A percentile compares a stretch with the other conserved stretches of the same genome.
Evolutionary conservation across 2,113 vertebrate genomes (phyloP).

Genomic region (Ascaphus truei): DNA sequence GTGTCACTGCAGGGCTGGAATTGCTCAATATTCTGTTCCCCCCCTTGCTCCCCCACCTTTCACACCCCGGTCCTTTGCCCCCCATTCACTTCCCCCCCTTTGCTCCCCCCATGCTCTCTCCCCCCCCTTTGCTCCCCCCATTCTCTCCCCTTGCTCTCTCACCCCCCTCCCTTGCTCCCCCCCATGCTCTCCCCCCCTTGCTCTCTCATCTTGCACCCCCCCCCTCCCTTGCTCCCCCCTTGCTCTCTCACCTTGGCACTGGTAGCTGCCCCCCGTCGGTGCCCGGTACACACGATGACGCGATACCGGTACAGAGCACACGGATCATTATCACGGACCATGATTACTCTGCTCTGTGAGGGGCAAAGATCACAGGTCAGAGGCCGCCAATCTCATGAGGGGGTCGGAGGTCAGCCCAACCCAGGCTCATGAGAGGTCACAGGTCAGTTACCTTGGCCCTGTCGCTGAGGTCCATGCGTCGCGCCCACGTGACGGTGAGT

Average conservation of each 20-base stretch:
- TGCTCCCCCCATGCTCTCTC: too few relatives aligned
- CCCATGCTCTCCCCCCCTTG: too few relatives aligned
- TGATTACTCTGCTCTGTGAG: constrained; percentile 65
- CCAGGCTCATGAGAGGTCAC: neutral
- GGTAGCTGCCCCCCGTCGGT: constrained; percentile 64
- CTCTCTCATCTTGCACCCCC: too few relatives aligned
- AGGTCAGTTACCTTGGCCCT: constrained; percentile 57
- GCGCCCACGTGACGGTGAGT: constrained; percentile 63
- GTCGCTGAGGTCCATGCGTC: constrained; percentile 65
- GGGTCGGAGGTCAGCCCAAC: neutral
- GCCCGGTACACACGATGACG: constrained; percentile 68
- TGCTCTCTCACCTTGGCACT: constrained; percentile 61
- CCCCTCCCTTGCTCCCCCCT: too few relatives aligned
- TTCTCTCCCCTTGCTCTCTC: too few relatives aligned
- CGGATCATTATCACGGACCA: constrained; percentile 69
- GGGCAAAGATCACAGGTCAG: neutral
- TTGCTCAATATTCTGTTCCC: too few relatives aligned
- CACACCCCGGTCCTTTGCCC: too few relatives aligned
- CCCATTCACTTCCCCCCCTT: too few relatives aligned
- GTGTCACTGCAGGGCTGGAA: too few relatives aligned
- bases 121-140: too few relatives aligned
- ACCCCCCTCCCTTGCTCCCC: too few relatives aligned
- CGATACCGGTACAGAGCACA: constrained; percentile 66
- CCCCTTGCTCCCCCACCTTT: too few relatives aligned
- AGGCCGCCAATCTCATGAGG: neutral